These are phyloP conservation scores for Oncorhynchus kisutch DNA, from an alignment of 2,113 vertebrate genomes.

Conservation along the genomic window DNA sequence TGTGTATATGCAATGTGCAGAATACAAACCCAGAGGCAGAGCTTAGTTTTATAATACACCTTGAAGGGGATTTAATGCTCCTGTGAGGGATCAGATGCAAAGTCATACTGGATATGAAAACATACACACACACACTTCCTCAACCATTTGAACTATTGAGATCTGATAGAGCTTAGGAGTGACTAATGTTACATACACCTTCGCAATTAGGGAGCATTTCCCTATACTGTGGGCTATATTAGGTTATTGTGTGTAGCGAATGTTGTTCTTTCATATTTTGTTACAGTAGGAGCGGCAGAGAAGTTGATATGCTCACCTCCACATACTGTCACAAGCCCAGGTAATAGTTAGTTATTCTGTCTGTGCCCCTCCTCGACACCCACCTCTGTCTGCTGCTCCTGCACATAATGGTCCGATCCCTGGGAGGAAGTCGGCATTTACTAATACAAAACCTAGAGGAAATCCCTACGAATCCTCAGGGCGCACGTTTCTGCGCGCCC, in stretches of 20 bases:
- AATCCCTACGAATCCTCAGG: slow-evolving; percentile 72
- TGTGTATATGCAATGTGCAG: too few relatives aligned
- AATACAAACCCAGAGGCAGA: slow-evolving; percentile 10
- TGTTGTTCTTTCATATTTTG: background rate
- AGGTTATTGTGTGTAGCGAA: background rate
- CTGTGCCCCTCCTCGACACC: slow-evolving; percentile 62
- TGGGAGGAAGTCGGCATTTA: slow-evolving; percentile 77
- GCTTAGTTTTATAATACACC: slow-evolving; percentile 29
- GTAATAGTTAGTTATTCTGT: slow-evolving; percentile 71
- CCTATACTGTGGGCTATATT: background rate
- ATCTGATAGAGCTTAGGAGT: slow-evolving; percentile 25
- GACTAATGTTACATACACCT: background rate
- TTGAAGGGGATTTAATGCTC: slow-evolving; percentile 78
- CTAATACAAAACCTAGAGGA: slow-evolving; percentile 72
- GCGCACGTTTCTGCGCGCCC: slow-evolving; percentile 67
- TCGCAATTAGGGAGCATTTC: background rate
- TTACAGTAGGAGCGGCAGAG: background rate
- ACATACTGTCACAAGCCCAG: slow-evolving; percentile 44
- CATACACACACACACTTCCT: background rate
- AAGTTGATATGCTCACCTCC: too few relatives aligned
- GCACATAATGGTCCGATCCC: slow-evolving; percentile 71
- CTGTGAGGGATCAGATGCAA: slow-evolving; percentile 45
- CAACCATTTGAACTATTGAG: slow-evolving; percentile 41
- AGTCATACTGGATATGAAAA: slow-evolving; percentile 20
- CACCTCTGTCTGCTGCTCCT: slow-evolving; percentile 65